Evolutionary conservation across 2,888 invertebrate species (phyloP), one percentile per base, ranked within the genome.

Genomic region (Acanthosoma haemorrhoidale): DNA sequence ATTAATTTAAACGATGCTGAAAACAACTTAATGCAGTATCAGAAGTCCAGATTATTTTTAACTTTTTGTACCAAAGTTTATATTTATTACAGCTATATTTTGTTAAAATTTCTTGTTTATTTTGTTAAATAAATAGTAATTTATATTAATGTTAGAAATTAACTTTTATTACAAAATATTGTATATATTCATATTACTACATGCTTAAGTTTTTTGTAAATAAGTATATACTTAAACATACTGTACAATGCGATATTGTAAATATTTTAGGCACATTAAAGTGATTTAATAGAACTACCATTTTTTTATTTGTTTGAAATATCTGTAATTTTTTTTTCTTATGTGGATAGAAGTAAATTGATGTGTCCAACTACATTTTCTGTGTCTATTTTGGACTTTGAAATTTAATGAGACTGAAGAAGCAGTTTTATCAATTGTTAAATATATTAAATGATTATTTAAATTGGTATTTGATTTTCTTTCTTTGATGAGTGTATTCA

Each of bases 261-360:
- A 51, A 51, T 51, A 51, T n/a, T 51, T 21, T 51, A 51, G 51
- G 51, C 51, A 25, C 29, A 51, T 29, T 25, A 25, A 51, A 51
- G 51, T 51, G 51, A 51, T 51, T 51, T 51, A 51, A 51, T 51
- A n/a, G n/a, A 51, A 51, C 51, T 51, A 51, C 51, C 51, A 51
- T 51, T 51, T 51, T 51, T n/a, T 25, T 51, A n/a, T n/a, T 21
- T 21, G 21, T 25, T 25, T 51, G 21, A n/a, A 51, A 51, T 51
- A n/a, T n/a, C n/a, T n/a, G n/a, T n/a, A n/a, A n/a, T n/a, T n/a
- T n/a, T n/a, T n/a, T n/a, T n/a, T n/a, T n/a, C n/a, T n/a, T n/a
- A n/a, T n/a, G n/a, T n/a, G n/a, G n/a, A n/a, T n/a, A n/a, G n/a
- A n/a, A n/a, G n/a, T n/a, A n/a, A n/a, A n/a, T n/a, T n/a, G n/a